Evolutionary conservation across 2,888 invertebrate species (phyloP), one percentile per base, ranked within the genome.

Genomic region (Siphlonurus alternatus): DNA sequence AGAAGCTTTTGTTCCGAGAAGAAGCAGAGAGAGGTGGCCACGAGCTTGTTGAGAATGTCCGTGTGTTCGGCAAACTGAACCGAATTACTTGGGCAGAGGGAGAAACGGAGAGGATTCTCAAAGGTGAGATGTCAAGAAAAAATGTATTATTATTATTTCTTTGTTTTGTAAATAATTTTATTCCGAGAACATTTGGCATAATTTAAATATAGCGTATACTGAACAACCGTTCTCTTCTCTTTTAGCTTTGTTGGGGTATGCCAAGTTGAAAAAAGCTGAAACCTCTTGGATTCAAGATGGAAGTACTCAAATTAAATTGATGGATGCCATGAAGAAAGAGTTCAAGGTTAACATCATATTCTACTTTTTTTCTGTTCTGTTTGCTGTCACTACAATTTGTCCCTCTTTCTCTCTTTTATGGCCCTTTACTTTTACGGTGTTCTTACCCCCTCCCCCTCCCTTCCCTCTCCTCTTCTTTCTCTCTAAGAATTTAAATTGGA

Each of bases 11-110:
- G 2, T 87, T 84, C 72, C 77, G 77, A 64, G 78, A 80, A 72
- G 73, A 71, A 18, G 76, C 79, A 67, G 73, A 72, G 65, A 71
- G 70, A 66, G 25, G 68, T 63, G 38, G 69, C n/a, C 75, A 77
- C 59, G 71, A 72, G 7, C 66, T 74, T 18, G 74, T 75, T 18
- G 77, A 71, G 24, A 70, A 71, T 64, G 69, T 69, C 1, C 70
- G 70, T 19, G 63, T 71, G 2, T 66, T 70, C 61, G 69, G 71
- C 23, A 71, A 73, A 25, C 71, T 73, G 51, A 76, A 83, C 3
- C 77, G 80, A 69, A 86, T 86, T 1, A 79, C 78, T 53, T 84
- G 85, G 83, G 81, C 82, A 69, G 81, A 83, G 56, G 80, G 82
- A 62, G 76, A 81, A 61, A 78, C 82, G 69, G 84, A 86, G 72